phyloP scores from a whole-genome alignment of 2,888 invertebrate species.

The Drosophila sordidapex region DNA sequence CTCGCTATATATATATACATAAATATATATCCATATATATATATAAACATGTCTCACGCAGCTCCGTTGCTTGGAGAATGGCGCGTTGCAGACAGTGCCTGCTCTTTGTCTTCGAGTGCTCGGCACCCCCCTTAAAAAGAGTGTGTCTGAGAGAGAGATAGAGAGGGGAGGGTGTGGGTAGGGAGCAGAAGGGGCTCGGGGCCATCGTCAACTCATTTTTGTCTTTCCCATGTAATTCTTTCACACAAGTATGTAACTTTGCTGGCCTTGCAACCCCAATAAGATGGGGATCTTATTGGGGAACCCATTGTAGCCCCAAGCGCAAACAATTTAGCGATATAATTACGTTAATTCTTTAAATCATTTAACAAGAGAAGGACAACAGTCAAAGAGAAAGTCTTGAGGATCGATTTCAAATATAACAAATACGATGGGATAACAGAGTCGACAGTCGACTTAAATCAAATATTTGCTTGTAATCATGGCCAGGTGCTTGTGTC shows the following conservation, averaged over 20 bases:
- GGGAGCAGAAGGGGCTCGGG: neutral
- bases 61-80: constrained; percentile 7
- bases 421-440: constrained; percentile 27
- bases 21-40: neutral
- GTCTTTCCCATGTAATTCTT: constrained; percentile 56
- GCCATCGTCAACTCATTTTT: constrained; percentile 34
- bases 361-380: neutral
- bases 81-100: constrained; percentile 48
- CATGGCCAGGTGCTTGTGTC: constrained; percentile 73
- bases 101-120: constrained; percentile 54
- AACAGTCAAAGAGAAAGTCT: constrained; percentile 4
- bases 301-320: constrained; percentile 16
- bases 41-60: constrained; percentile 10
- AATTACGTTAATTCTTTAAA: constrained; percentile 53
- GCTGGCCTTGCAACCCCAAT: constrained; percentile 46
- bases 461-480: constrained; percentile 61
- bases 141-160: neutral
- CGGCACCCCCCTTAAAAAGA: constrained; percentile 15
- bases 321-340: constrained; percentile 18
- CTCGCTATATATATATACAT: neutral
- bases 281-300: constrained; percentile 16
- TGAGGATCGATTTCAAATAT: constrained; percentile 28
- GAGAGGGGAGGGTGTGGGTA: neutral
- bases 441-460: neutral
- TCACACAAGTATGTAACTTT: constrained; percentile 11